A percentile compares a stretch with the other conserved stretches of the same genome.
phyloP scores from a whole-genome alignment of 2,888 invertebrate genomes.

The Agriotes lineatus region DNA sequence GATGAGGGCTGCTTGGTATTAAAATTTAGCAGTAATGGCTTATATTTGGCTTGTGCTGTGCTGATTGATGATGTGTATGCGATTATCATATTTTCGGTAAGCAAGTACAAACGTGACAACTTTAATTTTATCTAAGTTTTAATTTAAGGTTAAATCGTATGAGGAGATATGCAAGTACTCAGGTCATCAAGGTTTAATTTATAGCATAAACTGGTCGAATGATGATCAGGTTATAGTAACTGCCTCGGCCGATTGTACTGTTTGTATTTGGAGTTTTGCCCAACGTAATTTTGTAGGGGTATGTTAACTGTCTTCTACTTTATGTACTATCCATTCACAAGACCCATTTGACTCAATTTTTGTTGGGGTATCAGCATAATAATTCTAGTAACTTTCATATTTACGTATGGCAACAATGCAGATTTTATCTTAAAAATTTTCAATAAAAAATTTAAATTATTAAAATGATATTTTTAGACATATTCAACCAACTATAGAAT shows the following conservation, averaged over 20 bases:
- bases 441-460: too few species aligned
- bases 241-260: slow-evolving; percentile 78
- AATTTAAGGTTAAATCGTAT: slow-evolving; percentile 49
- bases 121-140: too few species aligned
- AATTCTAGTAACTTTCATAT: too few species aligned
- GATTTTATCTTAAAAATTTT: too few species aligned
- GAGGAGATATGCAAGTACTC: slow-evolving; percentile 62
- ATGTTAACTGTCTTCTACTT: too few species aligned
- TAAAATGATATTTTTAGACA: too few species aligned
- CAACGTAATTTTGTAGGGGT: slow-evolving; percentile 62
- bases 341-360: too few species aligned
- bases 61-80: slow-evolving; percentile 67
- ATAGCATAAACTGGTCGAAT: slow-evolving; percentile 74
- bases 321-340: too few species aligned
- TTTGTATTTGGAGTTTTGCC: slow-evolving; percentile 70
- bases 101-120: background rate
- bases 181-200: slow-evolving; percentile 75
- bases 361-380: too few species aligned
- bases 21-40: slow-evolving; percentile 68
- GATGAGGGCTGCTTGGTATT: slow-evolving; percentile 67
- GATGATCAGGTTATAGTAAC: slow-evolving; percentile 70
- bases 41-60: slow-evolving; percentile 69
- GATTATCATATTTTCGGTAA: slow-evolving; percentile 69
- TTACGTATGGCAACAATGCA: too few species aligned
- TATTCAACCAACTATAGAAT: too few species aligned